Conservation (phyloP, 2,888 invertebrate species). For the Diogma glabrata region DNA sequence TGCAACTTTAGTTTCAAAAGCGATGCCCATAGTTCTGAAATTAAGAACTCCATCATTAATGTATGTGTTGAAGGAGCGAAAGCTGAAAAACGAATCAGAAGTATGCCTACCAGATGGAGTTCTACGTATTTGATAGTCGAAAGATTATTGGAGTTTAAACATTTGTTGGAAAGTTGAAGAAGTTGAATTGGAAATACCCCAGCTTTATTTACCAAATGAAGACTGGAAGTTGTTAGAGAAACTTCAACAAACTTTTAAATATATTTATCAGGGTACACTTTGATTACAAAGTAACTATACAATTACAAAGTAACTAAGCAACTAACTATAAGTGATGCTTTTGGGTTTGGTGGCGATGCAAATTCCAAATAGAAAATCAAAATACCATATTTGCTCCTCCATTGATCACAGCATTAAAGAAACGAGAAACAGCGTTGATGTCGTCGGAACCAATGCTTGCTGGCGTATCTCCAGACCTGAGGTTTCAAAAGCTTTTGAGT, state of each 20-base stretch:
- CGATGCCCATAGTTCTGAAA: neutral
- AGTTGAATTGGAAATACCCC: neutral
- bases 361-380: conserved; percentile 1
- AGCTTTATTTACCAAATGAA: neutral
- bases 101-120: conserved; percentile 5
- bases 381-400: conserved; percentile 2
- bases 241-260: neutral
- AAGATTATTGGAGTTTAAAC: neutral
- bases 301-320: too few relatives aligned
- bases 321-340: conserved; percentile 1
- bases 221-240: neutral
- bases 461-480: neutral
- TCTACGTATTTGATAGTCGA: neutral
- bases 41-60: conserved; percentile 1
- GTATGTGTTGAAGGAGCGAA: neutral
- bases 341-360: neutral
- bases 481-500: too few relatives aligned
- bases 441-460: neutral
- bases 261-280: conserved; percentile 3
- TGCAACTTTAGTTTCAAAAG: neutral
- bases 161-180: neutral
- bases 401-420: conserved; percentile 1
- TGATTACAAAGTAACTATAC: conserved; percentile 1
- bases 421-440: neutral
- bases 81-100: conserved; percentile 1